Percentiles rank a stretch among this genome's conserved stretches.
Evolutionary conservation across 1,140 invertebrate genomes (phyloP).

Genomic region (Sminthurides bifidus): DNA sequence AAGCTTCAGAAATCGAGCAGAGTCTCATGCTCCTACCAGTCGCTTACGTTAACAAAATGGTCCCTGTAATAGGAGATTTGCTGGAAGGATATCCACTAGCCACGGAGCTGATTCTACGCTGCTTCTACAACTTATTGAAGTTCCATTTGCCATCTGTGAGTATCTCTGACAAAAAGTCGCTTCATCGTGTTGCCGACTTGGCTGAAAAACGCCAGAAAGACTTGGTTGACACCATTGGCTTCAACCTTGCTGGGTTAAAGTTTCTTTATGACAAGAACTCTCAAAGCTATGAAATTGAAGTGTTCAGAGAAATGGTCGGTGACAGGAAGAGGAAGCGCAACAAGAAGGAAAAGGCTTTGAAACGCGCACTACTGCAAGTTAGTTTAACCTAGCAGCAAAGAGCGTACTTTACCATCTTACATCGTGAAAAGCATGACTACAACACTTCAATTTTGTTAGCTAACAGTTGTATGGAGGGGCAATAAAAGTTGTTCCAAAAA

Average conservation of each 20-base stretch:
- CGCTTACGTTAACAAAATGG: conserved; percentile 37
- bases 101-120: conserved; percentile 22
- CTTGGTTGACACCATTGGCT: conserved; percentile 65
- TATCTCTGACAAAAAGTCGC: conserved; percentile 13
- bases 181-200: conserved; percentile 11
- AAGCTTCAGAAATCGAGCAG: conserved; percentile 34
- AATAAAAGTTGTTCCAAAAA: no score
- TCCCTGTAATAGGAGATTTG: conserved; percentile 9
- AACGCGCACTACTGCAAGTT: conserved; percentile 48
- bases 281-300: conserved; percentile 58
- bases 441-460: no score
- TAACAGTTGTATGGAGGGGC: no score
- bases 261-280: conserved; percentile 67
- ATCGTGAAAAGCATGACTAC: no score
- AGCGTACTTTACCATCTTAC: no score
- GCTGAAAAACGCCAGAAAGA: conserved; percentile 10
- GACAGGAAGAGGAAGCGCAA: conserved; percentile 53
- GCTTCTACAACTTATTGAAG: conserved; percentile 20
- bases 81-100: conserved; percentile 24
- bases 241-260: conserved; percentile 71
- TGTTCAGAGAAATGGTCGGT: conserved; percentile 69
- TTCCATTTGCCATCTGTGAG: conserved; percentile 24
- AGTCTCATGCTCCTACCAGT: conserved; percentile 28
- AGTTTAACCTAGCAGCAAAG: no score
- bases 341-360: conserved; percentile 54